Percentiles rank a stretch among this genome's conserved stretches.
Evolutionary conservation across 2,113 vertebrate genomes (phyloP).

Genomic region (Sander lucioperca): DNA sequence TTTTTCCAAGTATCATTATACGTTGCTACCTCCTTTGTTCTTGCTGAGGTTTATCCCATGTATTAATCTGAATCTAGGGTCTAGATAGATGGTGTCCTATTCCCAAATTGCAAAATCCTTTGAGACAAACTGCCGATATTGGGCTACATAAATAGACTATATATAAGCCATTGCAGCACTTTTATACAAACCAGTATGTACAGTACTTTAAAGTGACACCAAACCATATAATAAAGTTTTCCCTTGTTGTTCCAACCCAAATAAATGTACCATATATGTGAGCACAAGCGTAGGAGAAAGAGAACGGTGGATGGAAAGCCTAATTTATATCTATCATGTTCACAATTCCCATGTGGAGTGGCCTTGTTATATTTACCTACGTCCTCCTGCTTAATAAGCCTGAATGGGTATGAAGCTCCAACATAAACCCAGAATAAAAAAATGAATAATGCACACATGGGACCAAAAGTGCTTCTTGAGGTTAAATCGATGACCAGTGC

Average conservation of each 20-base stretch:
- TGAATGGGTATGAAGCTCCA: background rate
- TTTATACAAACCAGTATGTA: no score
- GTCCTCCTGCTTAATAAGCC: background rate
- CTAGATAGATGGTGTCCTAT: background rate
- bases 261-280: no score
- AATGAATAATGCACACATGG: background rate
- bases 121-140: background rate
- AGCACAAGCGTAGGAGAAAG: no score
- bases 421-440: background rate
- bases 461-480: background rate
- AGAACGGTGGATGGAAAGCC: background rate
- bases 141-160: background rate
- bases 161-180: no score
- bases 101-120: background rate
- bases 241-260: no score
- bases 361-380: background rate
- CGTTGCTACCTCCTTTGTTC: background rate
- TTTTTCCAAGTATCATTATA: background rate
- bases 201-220: no score
- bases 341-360: background rate
- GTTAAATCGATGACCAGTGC: slow-evolving; percentile 18
- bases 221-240: no score
- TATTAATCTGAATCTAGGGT: background rate
- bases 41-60: background rate
- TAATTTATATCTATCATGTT: background rate